Evolutionary conservation across 2,797 vertebrate species (phyloP).

Genomic region (Oreonectes daqikongensis): DNA sequence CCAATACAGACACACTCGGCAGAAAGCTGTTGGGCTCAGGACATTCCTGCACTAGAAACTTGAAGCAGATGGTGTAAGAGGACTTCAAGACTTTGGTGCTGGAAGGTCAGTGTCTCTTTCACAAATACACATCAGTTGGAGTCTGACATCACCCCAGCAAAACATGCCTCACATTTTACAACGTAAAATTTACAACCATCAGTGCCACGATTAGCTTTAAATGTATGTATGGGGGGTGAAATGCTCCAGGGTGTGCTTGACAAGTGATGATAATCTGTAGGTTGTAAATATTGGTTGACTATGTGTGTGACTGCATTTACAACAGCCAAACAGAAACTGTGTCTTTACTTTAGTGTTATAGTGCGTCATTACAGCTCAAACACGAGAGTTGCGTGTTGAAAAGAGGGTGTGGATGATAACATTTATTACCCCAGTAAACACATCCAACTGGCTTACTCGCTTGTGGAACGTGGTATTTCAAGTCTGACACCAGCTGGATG

Average conservation of each 20-base stretch:
- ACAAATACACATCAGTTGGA: neutral
- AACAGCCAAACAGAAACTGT: neutral
- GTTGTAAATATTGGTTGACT: constrained; percentile 36
- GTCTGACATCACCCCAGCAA: constrained; percentile 14
- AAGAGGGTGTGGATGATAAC: constrained; percentile 37
- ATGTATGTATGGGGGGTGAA: constrained; percentile 19
- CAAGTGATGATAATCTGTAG: constrained; percentile 4
- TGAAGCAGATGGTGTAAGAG: neutral
- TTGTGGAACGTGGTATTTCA: constrained; percentile 41
- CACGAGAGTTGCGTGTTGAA: constrained; percentile 27
- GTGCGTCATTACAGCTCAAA: constrained; percentile 14
- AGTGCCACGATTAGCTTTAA: constrained; percentile 30
- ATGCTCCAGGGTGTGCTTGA: constrained; percentile 26
- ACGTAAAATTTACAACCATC: constrained; percentile 51
- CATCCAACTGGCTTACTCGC: constrained; percentile 38
- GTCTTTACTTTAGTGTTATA: neutral
- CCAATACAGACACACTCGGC: neutral
- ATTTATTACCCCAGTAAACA: constrained; percentile 45
- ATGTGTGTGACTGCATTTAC: neutral
- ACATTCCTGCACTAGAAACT: neutral
- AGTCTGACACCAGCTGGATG: constrained; percentile 46
- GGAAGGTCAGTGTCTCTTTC: neutral
- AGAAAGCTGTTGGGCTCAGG: neutral
- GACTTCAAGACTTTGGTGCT: neutral
- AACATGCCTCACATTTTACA: constrained; percentile 40